Base-by-base conservation (phyloP, 1,140 invertebrate genomes). In the Adelges cooleyi region DNA sequence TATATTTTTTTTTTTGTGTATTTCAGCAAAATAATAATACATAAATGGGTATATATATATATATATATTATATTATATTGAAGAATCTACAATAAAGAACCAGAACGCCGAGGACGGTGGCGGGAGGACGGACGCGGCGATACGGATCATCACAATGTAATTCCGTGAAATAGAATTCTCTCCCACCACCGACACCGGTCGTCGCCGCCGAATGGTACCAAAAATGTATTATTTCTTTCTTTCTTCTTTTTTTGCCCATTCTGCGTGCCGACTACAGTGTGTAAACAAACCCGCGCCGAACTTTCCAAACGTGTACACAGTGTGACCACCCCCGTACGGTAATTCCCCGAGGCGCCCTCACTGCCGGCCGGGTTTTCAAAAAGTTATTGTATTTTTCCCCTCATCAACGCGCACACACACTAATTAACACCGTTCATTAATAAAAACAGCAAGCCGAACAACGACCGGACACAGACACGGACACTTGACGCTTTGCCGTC, bases 151-250 rank as follows among this genome's bases (percentile, higher is more conserved):
- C 56, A 62, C 42, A 33, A 48, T 62, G 56, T 62, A 48, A 62
- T 62, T 62, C 56, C 56, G 42, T 62, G 56, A 62, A 62, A 62
- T 62, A 62, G 56, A 62, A 62, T 62, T 62, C 25, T 62, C 56
- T 62, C 56, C 56, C 44, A 29, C 56, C 56, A 18, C 40, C 23
- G 9, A 8, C 23, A n/a, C n/a, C n/a, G n/a, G n/a, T n/a, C n/a
- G n/a, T n/a, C n/a, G 29, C 11, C 5, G 29, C 11, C 29, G 29
- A 33, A 33, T 33, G 29, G 29, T 33, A 5, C 29, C 29, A 33
- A 33, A 33, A 33, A 33, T 33, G 29, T 42, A 40, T 56, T 48
- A 20, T 20, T 48, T 20, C 18, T 13, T 38, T 53, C 29, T 53
- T 51, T 29, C 36, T 53, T 20, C 20, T 20, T 33, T 53, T 59